Percentiles rank a stretch among this genome's conserved stretches.
Evolutionary conservation across 2,888 invertebrate species (phyloP).

Genomic region (Drosophila neotestacea): DNA sequence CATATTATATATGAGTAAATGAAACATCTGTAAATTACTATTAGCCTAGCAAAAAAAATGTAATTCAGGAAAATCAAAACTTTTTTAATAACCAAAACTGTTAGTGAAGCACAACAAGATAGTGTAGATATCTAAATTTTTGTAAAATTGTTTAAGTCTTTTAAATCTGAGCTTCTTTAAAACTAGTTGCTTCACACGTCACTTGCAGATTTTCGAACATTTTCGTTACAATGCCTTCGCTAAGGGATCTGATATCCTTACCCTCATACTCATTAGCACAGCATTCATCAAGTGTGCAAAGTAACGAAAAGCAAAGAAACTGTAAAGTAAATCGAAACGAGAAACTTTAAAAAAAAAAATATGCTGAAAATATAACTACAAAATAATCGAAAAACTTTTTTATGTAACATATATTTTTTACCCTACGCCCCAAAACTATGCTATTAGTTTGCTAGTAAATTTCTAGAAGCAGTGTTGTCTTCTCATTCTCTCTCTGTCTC

Average conservation of each 20-base stretch:
- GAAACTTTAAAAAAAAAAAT: constrained; percentile 35
- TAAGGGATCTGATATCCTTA: constrained; percentile 14
- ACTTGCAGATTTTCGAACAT: constrained; percentile 13
- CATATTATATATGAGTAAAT: too few species aligned
- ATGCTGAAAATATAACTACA: constrained; percentile 36
- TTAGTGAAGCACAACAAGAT: too few species aligned
- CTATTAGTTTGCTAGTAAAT: constrained; percentile 35
- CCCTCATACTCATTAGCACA: constrained; percentile 38
- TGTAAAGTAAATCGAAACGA: constrained; percentile 32
- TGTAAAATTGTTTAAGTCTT: constrained; percentile 6
- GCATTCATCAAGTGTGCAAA: constrained; percentile 51
- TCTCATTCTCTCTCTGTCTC: neutral
- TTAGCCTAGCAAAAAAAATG: too few species aligned
- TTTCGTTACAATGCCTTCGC: constrained; percentile 1
- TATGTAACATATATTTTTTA: constrained; percentile 41
- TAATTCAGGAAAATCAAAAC: too few species aligned
- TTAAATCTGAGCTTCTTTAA: constrained; percentile 25
- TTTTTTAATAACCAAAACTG: too few species aligned
- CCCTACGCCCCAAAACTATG: constrained; percentile 36
- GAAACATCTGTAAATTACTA: too few species aligned
- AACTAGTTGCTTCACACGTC: constrained; percentile 30
- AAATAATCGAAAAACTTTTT: constrained; percentile 71
- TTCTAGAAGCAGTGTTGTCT: constrained; percentile 7
- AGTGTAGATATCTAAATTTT: too few species aligned
- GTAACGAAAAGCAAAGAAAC: constrained; percentile 24